A percentile compares a stretch with the other conserved stretches of the same genome.
Conservation (phyloP, 2,797 vertebrate genomes). For the Monodelphis domestica region DNA sequence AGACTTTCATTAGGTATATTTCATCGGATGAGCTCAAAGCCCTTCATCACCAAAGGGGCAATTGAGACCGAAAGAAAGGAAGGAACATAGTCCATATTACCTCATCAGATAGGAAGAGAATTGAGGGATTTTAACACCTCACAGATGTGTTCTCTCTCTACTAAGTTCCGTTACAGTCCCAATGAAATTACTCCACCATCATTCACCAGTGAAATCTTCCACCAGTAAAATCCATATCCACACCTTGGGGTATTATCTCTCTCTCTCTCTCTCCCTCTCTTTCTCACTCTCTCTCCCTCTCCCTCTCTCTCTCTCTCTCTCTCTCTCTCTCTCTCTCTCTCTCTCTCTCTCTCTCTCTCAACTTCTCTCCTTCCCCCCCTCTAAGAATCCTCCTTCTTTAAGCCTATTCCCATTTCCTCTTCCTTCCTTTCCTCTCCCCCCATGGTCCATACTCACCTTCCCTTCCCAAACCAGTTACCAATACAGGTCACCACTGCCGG, state of each 20-base stretch:
- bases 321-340: not conserved
- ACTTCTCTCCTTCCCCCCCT: not conserved
- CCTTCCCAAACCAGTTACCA: slow-evolving; percentile 99
- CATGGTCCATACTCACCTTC: slow-evolving; percentile 92
- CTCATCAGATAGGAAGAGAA: no score
- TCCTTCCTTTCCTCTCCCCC: no score
- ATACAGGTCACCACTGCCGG: slow-evolving; percentile 95
- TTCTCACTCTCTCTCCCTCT: not conserved
- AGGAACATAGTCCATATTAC: not conserved
- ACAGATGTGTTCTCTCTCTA: not conserved
- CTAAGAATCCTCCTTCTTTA: no score
- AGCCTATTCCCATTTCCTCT: no score
- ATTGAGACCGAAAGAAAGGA: not conserved
- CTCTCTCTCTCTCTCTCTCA: not conserved
- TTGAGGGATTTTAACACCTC: accelerated
- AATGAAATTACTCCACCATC: not conserved
- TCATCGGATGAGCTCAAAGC: not conserved
- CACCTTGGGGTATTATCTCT: not conserved
- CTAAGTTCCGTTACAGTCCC: not conserved
- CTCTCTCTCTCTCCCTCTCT: not conserved
- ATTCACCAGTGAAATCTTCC: not conserved
- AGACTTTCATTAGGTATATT: not conserved
- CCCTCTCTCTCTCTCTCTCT: accelerated
- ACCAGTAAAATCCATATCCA: not conserved
- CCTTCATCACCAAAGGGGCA: not conserved